These are phyloP conservation scores for Caerostris darwini DNA, from an alignment of 1,140 invertebrate species.

Conservation along the genomic window DNA sequence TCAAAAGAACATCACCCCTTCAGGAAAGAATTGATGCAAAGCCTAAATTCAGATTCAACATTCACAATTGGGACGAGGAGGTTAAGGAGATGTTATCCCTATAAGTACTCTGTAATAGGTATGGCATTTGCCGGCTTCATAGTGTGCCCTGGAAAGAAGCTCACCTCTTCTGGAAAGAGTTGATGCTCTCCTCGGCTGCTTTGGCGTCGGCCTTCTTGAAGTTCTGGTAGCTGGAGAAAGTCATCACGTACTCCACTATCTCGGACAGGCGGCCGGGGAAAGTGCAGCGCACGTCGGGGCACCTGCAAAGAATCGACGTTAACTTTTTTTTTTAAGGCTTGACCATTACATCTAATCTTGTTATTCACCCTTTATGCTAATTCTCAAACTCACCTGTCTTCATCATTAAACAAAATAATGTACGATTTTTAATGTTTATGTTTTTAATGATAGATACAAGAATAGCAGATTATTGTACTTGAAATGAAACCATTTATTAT, in stretches of 20 bases:
- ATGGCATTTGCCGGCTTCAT: not conserved
- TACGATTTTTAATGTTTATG: no score
- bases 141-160: not conserved
- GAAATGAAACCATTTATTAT: no score
- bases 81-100: not conserved
- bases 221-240: not conserved
- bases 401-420: no score
- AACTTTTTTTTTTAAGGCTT: not conserved
- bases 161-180: not conserved
- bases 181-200: not conserved
- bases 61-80: not conserved
- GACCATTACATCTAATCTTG: no score
- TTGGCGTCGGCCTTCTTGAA: not conserved
- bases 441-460: no score
- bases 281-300: constrained; percentile 12
- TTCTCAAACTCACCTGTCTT: no score
- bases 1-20: no score
- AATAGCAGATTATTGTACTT: no score
- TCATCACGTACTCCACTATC: not conserved
- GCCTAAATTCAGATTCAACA: not conserved
- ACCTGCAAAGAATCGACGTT: not conserved
- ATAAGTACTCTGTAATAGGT: not conserved
- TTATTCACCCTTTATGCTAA: no score
- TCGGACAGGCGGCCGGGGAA: not conserved
- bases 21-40: not conserved